These are phyloP conservation scores for Amiota communis DNA, from an alignment of 2,888 invertebrate genomes.

Conservation along the genomic window DNA sequence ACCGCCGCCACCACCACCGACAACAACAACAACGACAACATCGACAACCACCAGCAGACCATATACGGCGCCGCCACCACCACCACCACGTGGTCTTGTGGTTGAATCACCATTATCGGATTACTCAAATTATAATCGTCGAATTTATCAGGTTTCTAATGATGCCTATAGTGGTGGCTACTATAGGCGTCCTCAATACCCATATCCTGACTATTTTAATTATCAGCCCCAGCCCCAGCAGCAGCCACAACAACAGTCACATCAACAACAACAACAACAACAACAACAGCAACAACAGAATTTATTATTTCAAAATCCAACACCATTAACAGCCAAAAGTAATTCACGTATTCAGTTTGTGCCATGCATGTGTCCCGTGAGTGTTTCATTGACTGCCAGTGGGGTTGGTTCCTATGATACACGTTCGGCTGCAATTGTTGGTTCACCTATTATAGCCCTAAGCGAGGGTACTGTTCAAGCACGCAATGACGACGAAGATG, in stretches of 20 bases:
- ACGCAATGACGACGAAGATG: slow-evolving; percentile 43
- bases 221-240: slow-evolving; percentile 46
- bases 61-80: slow-evolving; percentile 37
- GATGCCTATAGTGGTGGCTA: slow-evolving; percentile 47
- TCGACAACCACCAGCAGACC: slow-evolving; percentile 45
- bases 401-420: not conserved
- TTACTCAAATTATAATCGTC: slow-evolving; percentile 66
- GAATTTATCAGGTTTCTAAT: slow-evolving; percentile 47
- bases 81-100: slow-evolving; percentile 25
- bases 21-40: slow-evolving; percentile 17
- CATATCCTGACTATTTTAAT: slow-evolving; percentile 69
- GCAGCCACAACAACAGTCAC: slow-evolving; percentile 40
- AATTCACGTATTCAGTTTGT: slow-evolving; percentile 64
- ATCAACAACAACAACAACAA: not conserved
- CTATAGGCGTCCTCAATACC: slow-evolving; percentile 67
- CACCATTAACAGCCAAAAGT: slow-evolving; percentile 14
- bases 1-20: slow-evolving; percentile 38
- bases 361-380: slow-evolving; percentile 71
- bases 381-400: slow-evolving; percentile 49
- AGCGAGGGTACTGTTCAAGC: slow-evolving; percentile 44
- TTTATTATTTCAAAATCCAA: not conserved
- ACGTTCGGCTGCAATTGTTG: slow-evolving; percentile 5
- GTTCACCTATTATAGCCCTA: slow-evolving; percentile 29
- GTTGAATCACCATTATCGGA: slow-evolving; percentile 44
- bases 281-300: no score